Percentiles rank a stretch among this genome's conserved stretches.
Conservation (phyloP, 2,797 vertebrate genomes). For the Crenuchus spilurus region DNA sequence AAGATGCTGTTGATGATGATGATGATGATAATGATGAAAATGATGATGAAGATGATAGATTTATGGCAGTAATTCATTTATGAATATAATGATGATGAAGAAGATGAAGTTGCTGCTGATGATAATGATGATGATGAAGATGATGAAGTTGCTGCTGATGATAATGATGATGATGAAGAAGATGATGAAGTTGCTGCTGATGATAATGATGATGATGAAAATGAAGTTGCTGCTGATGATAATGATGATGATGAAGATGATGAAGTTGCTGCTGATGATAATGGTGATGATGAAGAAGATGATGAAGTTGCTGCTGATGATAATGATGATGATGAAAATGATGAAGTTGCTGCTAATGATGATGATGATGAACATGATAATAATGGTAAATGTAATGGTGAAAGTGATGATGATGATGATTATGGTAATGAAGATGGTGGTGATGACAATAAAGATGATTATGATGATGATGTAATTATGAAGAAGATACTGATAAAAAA, state of each 20-base stretch:
- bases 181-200: conserved; percentile 25
- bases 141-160: conserved; percentile 26
- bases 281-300: background rate
- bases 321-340: conserved; percentile 11
- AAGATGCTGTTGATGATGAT: conserved; percentile 27
- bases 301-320: conserved; percentile 23
- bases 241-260: background rate
- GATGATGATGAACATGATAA: conserved; percentile 9
- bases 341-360: conserved; percentile 1
- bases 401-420: background rate
- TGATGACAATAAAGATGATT: conserved; percentile 3
- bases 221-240: conserved; percentile 25
- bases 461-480: background rate
- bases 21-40: conserved; percentile 6
- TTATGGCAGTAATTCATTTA: no score
- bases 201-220: background rate
- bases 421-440: conserved; percentile 5
- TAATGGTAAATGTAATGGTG: no score
- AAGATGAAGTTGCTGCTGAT: conserved; percentile 26
- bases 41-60: conserved; percentile 13
- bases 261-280: conserved; percentile 25
- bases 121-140: background rate
- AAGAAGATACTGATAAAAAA: no score
- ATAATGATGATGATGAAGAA: background rate
- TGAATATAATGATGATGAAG: background rate